Percentiles rank a stretch among this genome's conserved stretches.
Evolutionary conservation across 2,113 vertebrate species (phyloP).

Genomic region (Takifugu flavidus): DNA sequence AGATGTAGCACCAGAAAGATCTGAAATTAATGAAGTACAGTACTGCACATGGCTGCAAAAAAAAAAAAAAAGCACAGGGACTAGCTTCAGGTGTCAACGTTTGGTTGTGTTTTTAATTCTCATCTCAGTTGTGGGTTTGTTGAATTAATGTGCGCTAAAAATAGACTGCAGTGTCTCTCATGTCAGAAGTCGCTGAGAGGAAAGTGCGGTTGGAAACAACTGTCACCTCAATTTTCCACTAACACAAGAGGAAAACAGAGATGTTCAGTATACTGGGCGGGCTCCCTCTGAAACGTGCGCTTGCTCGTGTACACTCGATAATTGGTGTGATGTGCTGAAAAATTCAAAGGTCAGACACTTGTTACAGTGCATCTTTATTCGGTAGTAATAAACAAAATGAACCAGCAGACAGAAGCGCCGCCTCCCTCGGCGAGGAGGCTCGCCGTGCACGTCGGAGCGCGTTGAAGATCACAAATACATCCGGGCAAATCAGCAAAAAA

Average conservation of each 20-base stretch:
- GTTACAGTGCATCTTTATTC: slow-evolving; percentile 83
- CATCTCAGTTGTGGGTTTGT: slow-evolving; percentile 1
- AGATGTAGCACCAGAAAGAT: no score
- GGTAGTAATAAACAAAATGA: slow-evolving; percentile 81
- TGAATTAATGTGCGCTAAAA: slow-evolving; percentile 39
- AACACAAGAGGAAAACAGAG: slow-evolving; percentile 3
- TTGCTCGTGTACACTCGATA: background rate
- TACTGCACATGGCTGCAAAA: no score
- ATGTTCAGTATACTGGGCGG: background rate
- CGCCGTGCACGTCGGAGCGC: slow-evolving; percentile 44
- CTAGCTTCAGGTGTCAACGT: no score
- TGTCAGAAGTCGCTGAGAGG: slow-evolving; percentile 7
- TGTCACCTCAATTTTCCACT: slow-evolving; percentile 40
- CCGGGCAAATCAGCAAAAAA: slow-evolving; percentile 37
- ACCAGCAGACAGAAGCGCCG: slow-evolving; percentile 61
- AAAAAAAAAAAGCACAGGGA: no score
- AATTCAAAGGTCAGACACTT: slow-evolving; percentile 9
- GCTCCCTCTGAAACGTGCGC: background rate
- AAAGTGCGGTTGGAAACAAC: slow-evolving; percentile 68
- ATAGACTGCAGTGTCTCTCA: slow-evolving; percentile 38
- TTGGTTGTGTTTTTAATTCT: background rate
- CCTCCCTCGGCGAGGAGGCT: slow-evolving; percentile 35
- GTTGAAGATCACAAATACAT: slow-evolving; percentile 30
- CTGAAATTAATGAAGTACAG: no score
- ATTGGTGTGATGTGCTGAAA: no score